These are phyloP conservation scores for Ceriagrion tenellum DNA, from an alignment of 2,888 invertebrate species.

Conservation along the genomic window DNA sequence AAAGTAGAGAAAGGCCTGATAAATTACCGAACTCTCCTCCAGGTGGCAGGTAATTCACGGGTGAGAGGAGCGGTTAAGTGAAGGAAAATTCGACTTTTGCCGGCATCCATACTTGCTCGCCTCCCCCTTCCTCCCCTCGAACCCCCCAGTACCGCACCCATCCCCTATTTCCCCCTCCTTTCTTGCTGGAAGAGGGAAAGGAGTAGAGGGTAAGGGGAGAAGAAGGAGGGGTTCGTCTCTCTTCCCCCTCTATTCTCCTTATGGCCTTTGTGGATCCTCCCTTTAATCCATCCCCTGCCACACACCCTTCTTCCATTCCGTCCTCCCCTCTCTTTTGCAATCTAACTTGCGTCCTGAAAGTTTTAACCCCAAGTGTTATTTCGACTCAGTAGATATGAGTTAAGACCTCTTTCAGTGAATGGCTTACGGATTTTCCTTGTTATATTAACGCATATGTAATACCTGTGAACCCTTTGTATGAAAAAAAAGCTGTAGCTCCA, in stretches of 20 bases:
- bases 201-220: too few relatives aligned
- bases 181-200: too few relatives aligned
- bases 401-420: background rate
- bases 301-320: too few relatives aligned
- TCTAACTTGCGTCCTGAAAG: background rate
- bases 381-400: background rate
- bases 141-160: too few relatives aligned
- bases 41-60: conserved; percentile 68
- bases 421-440: background rate
- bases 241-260: background rate
- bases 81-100: conserved; percentile 65
- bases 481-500: too few relatives aligned
- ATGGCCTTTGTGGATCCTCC: background rate
- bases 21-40: conserved; percentile 68
- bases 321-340: background rate
- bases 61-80: conserved; percentile 46
- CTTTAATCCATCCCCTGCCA: background rate
- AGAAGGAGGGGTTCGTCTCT: background rate
- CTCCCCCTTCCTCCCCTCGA: background rate
- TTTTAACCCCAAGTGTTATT: background rate
- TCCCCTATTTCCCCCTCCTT: too few relatives aligned
- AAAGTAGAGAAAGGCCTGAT: conserved; percentile 57
- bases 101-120: conserved; percentile 48
- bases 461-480: too few relatives aligned
- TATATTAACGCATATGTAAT: too few relatives aligned